Conservation (phyloP, 2,797 vertebrate species). For the Gymnoscopelus braueri region DNA sequence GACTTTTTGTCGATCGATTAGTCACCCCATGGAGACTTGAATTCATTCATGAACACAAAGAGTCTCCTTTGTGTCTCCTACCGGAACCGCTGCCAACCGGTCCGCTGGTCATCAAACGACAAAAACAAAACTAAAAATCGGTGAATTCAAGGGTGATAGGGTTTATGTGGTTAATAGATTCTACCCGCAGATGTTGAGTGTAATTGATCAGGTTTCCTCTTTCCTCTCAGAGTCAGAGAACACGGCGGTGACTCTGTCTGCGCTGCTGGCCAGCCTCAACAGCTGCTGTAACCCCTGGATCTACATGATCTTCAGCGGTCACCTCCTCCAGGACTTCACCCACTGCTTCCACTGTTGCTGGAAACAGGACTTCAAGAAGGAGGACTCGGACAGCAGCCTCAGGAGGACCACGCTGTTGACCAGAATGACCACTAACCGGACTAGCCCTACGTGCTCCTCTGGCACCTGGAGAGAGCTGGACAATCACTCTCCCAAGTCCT, state of each 20-base stretch:
- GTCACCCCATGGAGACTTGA: no score
- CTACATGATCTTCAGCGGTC: constrained; percentile 98
- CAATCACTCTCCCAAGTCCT: constrained; percentile 70
- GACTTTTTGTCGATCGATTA: no score
- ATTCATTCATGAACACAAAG: no score
- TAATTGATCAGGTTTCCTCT: background rate
- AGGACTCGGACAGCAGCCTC: constrained; percentile 91
- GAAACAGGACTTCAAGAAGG: constrained; percentile 83
- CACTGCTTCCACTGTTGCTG: constrained; percentile 86
- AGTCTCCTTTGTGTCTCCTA: no score
- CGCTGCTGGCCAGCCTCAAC: constrained; percentile 93
- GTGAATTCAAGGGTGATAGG: no score
- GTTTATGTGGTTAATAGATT: no score
- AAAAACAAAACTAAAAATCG: no score
- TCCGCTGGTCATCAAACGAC: no score
- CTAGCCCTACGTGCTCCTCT: constrained; percentile 86
- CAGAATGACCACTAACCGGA: constrained; percentile 78
- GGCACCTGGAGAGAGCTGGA: constrained; percentile 84
- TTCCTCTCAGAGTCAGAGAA: constrained; percentile 88
- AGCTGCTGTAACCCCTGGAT: constrained; percentile 99
- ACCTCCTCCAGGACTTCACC: constrained; percentile 92
- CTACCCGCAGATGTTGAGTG: no score
- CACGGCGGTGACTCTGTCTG: constrained; percentile 89
- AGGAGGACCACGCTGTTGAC: constrained; percentile 88
- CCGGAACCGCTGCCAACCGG: no score